phyloP scores from a whole-genome alignment of 2,113 vertebrate species.

The Madoqua kirkii region DNA sequence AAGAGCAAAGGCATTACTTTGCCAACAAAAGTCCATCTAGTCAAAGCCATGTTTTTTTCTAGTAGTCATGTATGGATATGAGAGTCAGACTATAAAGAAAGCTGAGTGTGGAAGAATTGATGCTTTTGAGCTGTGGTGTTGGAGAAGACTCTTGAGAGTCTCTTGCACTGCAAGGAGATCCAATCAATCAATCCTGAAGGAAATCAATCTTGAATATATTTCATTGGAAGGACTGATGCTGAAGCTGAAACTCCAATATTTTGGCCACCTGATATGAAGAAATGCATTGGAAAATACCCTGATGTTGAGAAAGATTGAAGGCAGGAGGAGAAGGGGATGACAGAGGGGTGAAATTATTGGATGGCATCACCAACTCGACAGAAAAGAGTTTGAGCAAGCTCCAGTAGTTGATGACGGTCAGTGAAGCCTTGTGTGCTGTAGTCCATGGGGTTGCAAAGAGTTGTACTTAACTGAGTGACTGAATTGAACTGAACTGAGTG shows the following conservation, averaged over 20 bases:
- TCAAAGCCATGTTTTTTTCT: neutral
- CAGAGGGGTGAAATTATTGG: neutral
- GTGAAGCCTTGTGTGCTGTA: neutral
- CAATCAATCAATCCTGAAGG: neutral
- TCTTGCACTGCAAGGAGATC: neutral
- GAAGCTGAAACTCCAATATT: neutral
- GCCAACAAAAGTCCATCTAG: neutral
- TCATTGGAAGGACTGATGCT: neutral
- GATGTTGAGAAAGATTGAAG: neutral
- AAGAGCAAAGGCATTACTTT: neutral
- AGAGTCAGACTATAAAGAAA: neutral
- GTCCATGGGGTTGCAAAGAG: neutral
- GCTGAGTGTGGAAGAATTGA: neutral
- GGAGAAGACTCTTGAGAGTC: neutral
- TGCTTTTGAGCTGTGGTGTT: neutral
- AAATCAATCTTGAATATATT: neutral
- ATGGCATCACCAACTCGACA: fast-evolving
- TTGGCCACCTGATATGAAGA: neutral
- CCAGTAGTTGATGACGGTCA: neutral
- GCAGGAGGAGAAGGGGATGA: neutral
- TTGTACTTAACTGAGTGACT: neutral
- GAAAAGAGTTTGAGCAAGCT: neutral
- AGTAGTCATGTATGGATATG: neutral
- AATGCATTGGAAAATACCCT: neutral
- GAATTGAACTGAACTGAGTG: neutral